phyloP scores from a whole-genome alignment of 2,113 vertebrate genomes.

The Recurvirostra avosetta region DNA sequence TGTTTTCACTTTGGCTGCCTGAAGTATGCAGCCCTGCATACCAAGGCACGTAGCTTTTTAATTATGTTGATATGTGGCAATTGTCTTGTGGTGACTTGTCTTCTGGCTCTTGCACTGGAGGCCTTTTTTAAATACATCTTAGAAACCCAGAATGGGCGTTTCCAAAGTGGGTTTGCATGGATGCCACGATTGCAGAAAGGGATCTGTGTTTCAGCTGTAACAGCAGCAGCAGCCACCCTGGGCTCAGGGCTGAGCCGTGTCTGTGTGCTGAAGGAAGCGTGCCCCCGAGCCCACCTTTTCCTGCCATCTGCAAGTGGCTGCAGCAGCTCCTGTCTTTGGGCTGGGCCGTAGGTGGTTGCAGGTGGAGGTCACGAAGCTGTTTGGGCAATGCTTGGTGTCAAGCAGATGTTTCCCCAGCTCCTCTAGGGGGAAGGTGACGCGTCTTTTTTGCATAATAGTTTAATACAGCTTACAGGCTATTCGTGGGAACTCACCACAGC shows the following conservation, averaged over 20 bases:
- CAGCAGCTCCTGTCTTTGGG: not conserved
- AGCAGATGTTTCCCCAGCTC: not conserved
- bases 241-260: not conserved
- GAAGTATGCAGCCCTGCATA: slow-evolving; percentile 9
- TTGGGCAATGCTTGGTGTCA: not conserved
- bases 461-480: slow-evolving; percentile 12
- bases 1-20: slow-evolving; percentile 26
- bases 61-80: slow-evolving; percentile 59
- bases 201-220: not conserved
- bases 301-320: not conserved
- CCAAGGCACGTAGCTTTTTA: slow-evolving; percentile 36
- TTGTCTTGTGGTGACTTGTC: slow-evolving; percentile 65
- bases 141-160: slow-evolving; percentile 3
- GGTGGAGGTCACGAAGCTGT: not conserved
- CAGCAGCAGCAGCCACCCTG: not conserved
- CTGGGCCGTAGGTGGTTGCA: not conserved
- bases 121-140: not conserved
- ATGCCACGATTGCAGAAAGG: not conserved
- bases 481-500: not conserved
- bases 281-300: not conserved
- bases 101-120: not conserved
- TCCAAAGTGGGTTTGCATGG: not conserved
- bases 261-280: not conserved
- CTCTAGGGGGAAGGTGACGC: not conserved
- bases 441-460: slow-evolving; percentile 48